Evolutionary conservation across 2,797 vertebrate genomes (phyloP), one percentile per base, ranked within the genome.

Genomic region (Chlorospingus flavigularis): DNA sequence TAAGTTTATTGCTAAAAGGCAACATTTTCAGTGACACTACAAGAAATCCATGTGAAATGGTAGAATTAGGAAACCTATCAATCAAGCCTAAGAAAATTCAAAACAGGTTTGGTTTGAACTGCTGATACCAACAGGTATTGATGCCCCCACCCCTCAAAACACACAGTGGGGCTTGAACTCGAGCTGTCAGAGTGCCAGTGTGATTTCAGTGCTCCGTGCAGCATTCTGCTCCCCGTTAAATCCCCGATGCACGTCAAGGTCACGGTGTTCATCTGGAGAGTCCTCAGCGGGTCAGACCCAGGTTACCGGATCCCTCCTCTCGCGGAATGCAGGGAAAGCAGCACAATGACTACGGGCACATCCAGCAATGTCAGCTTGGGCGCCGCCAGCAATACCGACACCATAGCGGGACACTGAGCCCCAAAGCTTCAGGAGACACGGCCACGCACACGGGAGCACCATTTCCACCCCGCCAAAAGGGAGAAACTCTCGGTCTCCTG

Each of bases 201-300:
- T 70, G 87, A 31, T 43, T 63, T 81, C 47, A n/a, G 62, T 0
- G 0, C 55, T 45, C 50, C 43, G 4, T 3, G 62, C 1, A 77
- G 82, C 33, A 13, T 16, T 39, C 40, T 5, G n/a, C 4, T 90
- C 72, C 72, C 70, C 4, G 1, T 9, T 39, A 92, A 70, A 63
- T 6, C 53, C 31, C 18, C 50, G 28, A 71, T 11, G 63, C 20
- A 4, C 67, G 48, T 94, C 96, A 96, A 96, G 92, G 96, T 96
- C 95, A 95, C 0, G 15, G 40, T 70, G 86, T 20, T 85, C 65
- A 48, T 93, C 71, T 48, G 53, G 4, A 48, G 43, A 91, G 79
- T 31, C 25, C 67, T 35, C 60, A 17, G 71, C 3, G 78, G 94
- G 96, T 89, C 89, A 37, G 54, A 70, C 16, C 39, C 67, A 3